Conservation (phyloP, 2,113 vertebrate species). For the Marmota flaviventris region DNA sequence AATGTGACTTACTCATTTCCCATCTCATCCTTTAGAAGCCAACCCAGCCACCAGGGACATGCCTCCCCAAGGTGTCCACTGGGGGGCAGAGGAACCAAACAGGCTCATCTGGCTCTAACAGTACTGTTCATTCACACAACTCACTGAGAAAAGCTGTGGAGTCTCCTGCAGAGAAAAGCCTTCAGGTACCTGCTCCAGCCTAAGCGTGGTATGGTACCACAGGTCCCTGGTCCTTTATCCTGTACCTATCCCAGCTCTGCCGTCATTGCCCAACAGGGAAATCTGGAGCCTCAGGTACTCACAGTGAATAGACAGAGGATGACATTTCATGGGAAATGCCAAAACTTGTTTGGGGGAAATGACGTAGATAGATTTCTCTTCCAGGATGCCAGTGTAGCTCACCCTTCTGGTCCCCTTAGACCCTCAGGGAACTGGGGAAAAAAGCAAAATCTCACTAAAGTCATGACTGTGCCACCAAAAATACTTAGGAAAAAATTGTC, state of each 20-base stretch:
- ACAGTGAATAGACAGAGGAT: conserved; percentile 2
- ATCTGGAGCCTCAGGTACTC: conserved; percentile 22
- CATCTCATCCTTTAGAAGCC: background rate
- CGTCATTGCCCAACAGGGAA: conserved; percentile 4
- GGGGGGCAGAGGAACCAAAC: background rate
- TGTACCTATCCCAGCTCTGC: background rate
- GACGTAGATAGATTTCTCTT: conserved; percentile 24
- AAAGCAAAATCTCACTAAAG: background rate
- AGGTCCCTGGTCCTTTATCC: conserved; percentile 56
- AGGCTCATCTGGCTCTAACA: background rate
- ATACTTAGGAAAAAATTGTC: background rate
- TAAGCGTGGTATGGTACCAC: background rate
- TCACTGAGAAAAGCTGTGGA: conserved; percentile 21
- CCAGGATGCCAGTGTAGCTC: background rate
- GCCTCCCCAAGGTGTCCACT: background rate
- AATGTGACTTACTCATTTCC: background rate
- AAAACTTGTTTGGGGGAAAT: conserved; percentile 72
- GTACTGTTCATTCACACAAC: background rate
- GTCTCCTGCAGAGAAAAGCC: background rate
- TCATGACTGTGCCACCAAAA: conserved; percentile 3
- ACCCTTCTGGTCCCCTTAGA: background rate
- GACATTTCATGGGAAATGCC: conserved; percentile 68
- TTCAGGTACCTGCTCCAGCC: background rate
- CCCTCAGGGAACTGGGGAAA: background rate
- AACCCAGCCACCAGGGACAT: background rate